These are phyloP conservation scores for Osedax frankpressi DNA, from an alignment of 2,888 invertebrate genomes.

Conservation along the genomic window DNA sequence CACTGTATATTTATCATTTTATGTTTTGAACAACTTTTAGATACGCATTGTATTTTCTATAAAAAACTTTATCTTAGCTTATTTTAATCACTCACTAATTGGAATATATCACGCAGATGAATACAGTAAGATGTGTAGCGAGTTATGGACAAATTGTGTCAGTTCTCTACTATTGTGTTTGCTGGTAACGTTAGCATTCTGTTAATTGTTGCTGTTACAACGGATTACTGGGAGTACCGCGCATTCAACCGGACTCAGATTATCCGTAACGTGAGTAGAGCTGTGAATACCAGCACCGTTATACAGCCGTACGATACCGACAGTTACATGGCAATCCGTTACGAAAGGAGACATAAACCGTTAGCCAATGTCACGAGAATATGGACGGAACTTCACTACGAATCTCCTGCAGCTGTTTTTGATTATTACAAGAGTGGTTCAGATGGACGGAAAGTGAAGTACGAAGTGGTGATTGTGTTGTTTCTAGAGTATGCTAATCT, in stretches of 20 bases:
- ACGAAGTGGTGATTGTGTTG: constrained; percentile 26
- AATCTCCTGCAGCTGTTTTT: constrained; percentile 19
- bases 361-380: neutral
- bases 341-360: constrained; percentile 14
- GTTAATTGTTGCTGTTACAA: constrained; percentile 33
- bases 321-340: constrained; percentile 30
- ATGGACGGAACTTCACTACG: constrained; percentile 13
- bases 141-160: constrained; percentile 31
- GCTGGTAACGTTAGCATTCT: constrained; percentile 35
- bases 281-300: constrained; percentile 26
- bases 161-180: constrained; percentile 35
- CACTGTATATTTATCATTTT: no score
- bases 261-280: constrained; percentile 21
- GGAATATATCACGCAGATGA: no score
- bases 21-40: no score
- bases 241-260: constrained; percentile 30
- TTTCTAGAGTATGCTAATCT: constrained; percentile 35
- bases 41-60: no score
- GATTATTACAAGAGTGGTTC: constrained; percentile 5
- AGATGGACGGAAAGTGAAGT: neutral
- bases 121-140: no score
- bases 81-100: no score
- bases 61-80: no score
- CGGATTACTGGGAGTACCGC: constrained; percentile 38
- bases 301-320: constrained; percentile 31